A percentile compares a stretch with the other conserved stretches of the same genome.
Conservation (phyloP, 1,140 invertebrate species). For the Drosophila sturtevanti region DNA sequence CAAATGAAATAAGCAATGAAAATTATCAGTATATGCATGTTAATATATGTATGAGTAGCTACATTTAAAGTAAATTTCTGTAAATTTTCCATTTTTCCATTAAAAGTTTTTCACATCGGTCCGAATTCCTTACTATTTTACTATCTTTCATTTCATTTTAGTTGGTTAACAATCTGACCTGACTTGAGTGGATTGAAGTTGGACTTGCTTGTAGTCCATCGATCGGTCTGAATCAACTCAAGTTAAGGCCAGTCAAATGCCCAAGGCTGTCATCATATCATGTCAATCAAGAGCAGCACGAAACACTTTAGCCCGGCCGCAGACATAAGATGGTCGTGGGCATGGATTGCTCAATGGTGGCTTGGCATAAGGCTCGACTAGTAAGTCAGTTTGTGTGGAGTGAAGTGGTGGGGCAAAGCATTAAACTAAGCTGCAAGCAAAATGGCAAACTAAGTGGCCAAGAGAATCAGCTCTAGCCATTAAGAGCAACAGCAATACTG, state of each 20-base stretch:
- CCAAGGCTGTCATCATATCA: constrained; percentile 49
- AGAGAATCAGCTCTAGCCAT: constrained; percentile 38
- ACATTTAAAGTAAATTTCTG: too few relatives aligned
- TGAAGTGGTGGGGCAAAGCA: constrained; percentile 25
- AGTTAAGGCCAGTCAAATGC: constrained; percentile 5
- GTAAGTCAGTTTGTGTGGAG: background rate
- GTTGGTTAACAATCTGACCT: background rate
- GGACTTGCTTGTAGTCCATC: constrained; percentile 20
- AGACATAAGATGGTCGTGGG: constrained; percentile 23
- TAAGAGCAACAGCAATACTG: constrained; percentile 41
- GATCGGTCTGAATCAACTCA: constrained; percentile 17
- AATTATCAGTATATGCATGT: too few relatives aligned
- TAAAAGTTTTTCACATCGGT: too few relatives aligned
- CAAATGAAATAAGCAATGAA: too few relatives aligned
- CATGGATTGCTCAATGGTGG: constrained; percentile 3
- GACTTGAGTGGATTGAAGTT: background rate
- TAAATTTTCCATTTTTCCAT: too few relatives aligned
- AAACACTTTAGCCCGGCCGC: constrained; percentile 54
- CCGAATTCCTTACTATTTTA: too few relatives aligned
- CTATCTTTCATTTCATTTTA: too few relatives aligned
- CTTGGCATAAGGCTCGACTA: too few relatives aligned
- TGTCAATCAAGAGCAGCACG: constrained; percentile 64
- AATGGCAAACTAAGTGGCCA: constrained; percentile 65
- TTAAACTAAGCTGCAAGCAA: constrained; percentile 71
- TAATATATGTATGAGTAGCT: too few relatives aligned